These are phyloP conservation scores for Sesamia inferens DNA, from an alignment of 2,888 invertebrate genomes.

Conservation along the genomic window DNA sequence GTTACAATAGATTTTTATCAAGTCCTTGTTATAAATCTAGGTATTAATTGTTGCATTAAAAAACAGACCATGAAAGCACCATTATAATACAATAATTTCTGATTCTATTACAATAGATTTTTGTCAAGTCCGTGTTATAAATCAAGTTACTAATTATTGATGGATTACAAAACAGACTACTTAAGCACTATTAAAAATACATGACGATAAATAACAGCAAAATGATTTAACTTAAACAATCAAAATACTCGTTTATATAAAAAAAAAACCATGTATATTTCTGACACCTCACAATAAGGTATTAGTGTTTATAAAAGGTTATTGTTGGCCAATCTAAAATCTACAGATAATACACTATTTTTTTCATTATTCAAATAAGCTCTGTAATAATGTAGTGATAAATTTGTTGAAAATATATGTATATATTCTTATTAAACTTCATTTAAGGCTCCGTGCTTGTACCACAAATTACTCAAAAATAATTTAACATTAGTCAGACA, in stretches of 20 bases:
- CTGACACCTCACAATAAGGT: slow-evolving; percentile 17
- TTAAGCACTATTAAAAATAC: slow-evolving; percentile 13
- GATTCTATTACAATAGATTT: neutral
- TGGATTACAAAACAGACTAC: neutral
- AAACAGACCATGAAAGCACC: neutral
- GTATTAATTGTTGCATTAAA: neutral
- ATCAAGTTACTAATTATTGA: neutral
- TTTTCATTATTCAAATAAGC: neutral
- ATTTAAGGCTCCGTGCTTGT: neutral
- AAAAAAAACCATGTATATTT: slow-evolving; percentile 18
- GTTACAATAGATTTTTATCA: slow-evolving; percentile 1
- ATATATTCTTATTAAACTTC: too few species aligned
- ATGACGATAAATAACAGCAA: slow-evolving; percentile 27
- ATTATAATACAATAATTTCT: neutral
- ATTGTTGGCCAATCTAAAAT: slow-evolving; percentile 5
- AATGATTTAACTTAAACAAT: slow-evolving; percentile 36
- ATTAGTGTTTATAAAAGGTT: slow-evolving; percentile 16
- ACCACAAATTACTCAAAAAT: neutral
- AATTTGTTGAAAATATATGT: too few species aligned
- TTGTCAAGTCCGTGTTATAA: neutral
- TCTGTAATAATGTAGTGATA: neutral
- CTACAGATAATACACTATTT: neutral
- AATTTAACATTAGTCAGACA: neutral
- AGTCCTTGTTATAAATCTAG: neutral
- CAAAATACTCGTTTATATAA: slow-evolving; percentile 2